These are phyloP conservation scores for Urosaurus nigricauda DNA, from an alignment of 2,797 vertebrate species.

Conservation along the genomic window DNA sequence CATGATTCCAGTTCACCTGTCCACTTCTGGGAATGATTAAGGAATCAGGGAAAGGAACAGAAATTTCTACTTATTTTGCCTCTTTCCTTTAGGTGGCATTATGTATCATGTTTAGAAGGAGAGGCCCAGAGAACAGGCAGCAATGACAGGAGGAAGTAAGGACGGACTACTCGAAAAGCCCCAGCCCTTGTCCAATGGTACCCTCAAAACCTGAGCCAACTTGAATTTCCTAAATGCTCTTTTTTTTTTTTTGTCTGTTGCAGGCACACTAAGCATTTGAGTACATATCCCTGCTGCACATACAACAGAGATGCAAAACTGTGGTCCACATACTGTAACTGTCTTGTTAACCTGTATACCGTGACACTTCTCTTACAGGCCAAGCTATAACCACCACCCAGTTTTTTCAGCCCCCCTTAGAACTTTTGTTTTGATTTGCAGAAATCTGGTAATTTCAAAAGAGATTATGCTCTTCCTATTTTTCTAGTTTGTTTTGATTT, in stretches of 20 bases:
- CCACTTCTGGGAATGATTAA: background rate
- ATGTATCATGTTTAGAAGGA: background rate
- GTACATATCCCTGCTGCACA: background rate
- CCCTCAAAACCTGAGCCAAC: background rate
- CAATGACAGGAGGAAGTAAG: background rate
- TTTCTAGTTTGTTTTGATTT: no score
- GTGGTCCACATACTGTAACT: background rate
- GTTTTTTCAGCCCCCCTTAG: background rate
- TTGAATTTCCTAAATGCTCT: background rate
- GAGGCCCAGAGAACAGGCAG: background rate
- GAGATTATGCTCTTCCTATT: no score
- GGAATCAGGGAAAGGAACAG: background rate
- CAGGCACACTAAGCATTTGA: background rate
- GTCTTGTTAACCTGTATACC: background rate
- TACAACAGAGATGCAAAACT: background rate
- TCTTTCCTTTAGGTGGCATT: background rate
- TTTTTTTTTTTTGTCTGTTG: background rate
- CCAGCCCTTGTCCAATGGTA: background rate
- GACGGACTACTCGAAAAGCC: background rate
- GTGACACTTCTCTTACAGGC: background rate
- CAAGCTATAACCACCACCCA: background rate
- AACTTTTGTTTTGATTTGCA: background rate
- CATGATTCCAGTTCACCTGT: background rate
- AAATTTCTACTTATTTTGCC: background rate
- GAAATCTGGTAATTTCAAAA: background rate